These are phyloP conservation scores for Porites rus DNA, from an alignment of 92 coral and sea anemone species.

Conservation along the genomic window DNA sequence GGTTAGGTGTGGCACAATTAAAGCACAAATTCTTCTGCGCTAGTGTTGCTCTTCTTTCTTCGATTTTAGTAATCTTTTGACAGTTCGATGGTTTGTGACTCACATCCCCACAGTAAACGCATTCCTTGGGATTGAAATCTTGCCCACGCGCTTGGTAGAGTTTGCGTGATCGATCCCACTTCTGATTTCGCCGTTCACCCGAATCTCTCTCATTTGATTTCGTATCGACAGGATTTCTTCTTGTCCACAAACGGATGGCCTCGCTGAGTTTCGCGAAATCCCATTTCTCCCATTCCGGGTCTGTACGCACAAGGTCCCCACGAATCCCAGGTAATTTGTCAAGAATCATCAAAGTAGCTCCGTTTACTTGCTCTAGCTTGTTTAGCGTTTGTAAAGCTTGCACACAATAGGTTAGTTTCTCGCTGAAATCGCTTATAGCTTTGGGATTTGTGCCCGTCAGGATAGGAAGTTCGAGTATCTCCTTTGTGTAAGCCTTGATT, in stretches of 20 bases:
- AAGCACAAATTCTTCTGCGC: too few relatives aligned
- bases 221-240: not conserved
- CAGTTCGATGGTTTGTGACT: slow-evolving; percentile 19
- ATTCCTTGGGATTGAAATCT: slow-evolving; percentile 6
- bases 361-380: not conserved
- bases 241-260: slow-evolving; percentile 2
- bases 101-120: slow-evolving; percentile 3
- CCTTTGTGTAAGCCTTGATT: slow-evolving; percentile 19
- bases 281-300: slow-evolving; percentile 15
- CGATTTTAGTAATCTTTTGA: not conserved
- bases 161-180: slow-evolving; percentile 11
- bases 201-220: not conserved
- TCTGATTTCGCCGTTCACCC: not conserved
- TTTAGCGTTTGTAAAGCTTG: not conserved
- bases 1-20: too few relatives aligned
- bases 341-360: not conserved
- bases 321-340: slow-evolving; percentile 17
- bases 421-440: not conserved
- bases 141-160: slow-evolving; percentile 16
- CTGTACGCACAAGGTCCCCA: slow-evolving; percentile 14
- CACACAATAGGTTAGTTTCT: not conserved
- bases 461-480: slow-evolving; percentile 22
- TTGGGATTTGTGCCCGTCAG: not conserved
- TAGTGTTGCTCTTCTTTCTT: slow-evolving; percentile 2
- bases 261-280: slow-evolving; percentile 3